A percentile compares a stretch with the other conserved stretches of the same genome.
Evolutionary conservation across 1,140 invertebrate species (phyloP).

Genomic region (Drosophila nasuta): DNA sequence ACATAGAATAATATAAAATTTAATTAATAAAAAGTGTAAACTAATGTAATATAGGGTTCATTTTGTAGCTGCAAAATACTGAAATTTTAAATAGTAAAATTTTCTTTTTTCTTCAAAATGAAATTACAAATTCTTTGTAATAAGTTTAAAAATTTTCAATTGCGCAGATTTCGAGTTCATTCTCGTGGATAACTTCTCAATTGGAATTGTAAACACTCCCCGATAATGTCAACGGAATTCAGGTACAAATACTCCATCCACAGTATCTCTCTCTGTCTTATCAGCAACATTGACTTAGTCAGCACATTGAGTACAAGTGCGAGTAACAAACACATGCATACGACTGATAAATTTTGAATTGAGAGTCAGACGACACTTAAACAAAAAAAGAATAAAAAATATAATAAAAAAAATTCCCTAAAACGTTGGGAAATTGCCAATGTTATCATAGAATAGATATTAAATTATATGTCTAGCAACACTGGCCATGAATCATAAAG

Average conservation of each 20-base stretch:
- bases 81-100: too few relatives aligned
- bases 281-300: conserved; percentile 14
- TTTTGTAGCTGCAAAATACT: too few relatives aligned
- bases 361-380: not conserved
- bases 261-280: not conserved
- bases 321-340: too few relatives aligned
- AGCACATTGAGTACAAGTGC: not conserved
- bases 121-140: too few relatives aligned
- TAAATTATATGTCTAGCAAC: not conserved
- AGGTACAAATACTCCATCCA: not conserved
- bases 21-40: too few relatives aligned
- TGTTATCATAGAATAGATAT: conserved; percentile 18
- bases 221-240: not conserved
- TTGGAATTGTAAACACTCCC: not conserved
- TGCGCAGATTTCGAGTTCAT: not conserved
- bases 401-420: not conserved
- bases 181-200: not conserved
- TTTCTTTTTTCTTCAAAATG: too few relatives aligned
- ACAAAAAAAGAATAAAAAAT: too few relatives aligned
- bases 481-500: not conserved
- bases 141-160: not conserved
- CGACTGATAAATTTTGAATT: conserved; percentile 16
- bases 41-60: too few relatives aligned
- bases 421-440: conserved; percentile 12
- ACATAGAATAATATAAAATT: too few relatives aligned